Evolutionary conservation across 2,113 vertebrate genomes (phyloP).

Genomic region (Zosterops hypoxanthus): DNA sequence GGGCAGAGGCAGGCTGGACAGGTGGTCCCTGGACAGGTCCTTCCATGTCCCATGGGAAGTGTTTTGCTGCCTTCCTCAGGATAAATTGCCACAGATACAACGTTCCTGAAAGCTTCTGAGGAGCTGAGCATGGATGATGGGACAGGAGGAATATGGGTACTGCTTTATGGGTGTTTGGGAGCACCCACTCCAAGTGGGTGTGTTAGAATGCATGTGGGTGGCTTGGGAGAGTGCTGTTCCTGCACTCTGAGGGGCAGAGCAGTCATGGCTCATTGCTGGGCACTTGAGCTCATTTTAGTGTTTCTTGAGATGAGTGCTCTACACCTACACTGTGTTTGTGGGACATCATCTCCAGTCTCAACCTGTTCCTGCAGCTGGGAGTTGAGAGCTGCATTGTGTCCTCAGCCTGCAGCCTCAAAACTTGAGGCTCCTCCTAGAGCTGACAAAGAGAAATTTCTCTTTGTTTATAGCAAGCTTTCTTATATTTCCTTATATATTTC

Average conservation of each 20-base stretch:
- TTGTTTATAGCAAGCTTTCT: not conserved
- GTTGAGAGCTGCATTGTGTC: not conserved
- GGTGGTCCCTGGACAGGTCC: not conserved
- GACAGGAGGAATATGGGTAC: not conserved
- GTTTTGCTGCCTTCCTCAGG: not conserved
- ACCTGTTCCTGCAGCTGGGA: not conserved
- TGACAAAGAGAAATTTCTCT: not conserved
- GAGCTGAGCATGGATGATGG: not conserved
- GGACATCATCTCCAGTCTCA: not conserved
- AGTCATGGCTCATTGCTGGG: not conserved
- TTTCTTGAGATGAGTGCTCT: not conserved
- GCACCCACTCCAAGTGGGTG: not conserved
- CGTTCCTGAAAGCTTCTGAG: not conserved
- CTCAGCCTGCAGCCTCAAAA: not conserved
- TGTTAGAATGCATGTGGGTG: rapidly evolving
- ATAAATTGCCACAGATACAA: not conserved
- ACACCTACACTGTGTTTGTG: not conserved
- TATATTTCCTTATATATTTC: not conserved
- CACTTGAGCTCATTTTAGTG: not conserved
- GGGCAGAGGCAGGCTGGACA: not conserved
- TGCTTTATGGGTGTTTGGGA: not conserved
- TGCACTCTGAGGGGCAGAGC: not conserved
- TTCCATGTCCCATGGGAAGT: not conserved
- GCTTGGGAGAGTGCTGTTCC: not conserved
- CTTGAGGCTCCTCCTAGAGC: not conserved